Percentiles rank a stretch among this genome's conserved stretches.
phyloP scores from a whole-genome alignment of 2,113 vertebrate species.

The Anguilla rostrata region DNA sequence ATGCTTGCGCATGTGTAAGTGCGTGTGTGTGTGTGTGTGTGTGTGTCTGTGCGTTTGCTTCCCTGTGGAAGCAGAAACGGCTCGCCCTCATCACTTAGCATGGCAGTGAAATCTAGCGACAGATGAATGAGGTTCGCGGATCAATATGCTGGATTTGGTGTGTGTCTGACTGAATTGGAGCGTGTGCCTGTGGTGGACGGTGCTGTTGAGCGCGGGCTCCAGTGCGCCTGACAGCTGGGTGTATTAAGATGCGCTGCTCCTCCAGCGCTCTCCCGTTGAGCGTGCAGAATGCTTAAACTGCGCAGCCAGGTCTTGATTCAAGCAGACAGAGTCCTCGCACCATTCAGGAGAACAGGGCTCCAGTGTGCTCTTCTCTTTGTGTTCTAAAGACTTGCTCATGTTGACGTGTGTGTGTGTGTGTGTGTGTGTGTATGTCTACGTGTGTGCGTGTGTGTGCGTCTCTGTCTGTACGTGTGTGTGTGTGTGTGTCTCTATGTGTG shows the following conservation, averaged over 20 bases:
- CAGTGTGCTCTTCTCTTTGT: not conserved
- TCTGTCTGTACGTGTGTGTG: too few species aligned
- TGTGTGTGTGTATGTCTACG: constrained; percentile 31
- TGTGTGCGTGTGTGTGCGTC: not conserved
- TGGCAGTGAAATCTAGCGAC: not conserved
- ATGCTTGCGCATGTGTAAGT: constrained; percentile 20
- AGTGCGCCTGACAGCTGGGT: not conserved
- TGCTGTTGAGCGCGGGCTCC: not conserved
- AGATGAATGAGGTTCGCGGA: not conserved
- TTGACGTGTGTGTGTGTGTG: constrained; percentile 21
- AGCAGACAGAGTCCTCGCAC: not conserved
- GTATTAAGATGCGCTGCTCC: too few species aligned
- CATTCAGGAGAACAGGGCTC: not conserved
- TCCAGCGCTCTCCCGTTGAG: not conserved
- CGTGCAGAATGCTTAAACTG: not conserved
- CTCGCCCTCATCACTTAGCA: not conserved
- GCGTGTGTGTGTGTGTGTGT: constrained; percentile 30
- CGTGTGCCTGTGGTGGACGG: not conserved
- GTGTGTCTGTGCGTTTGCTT: constrained; percentile 20
- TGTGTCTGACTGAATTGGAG: constrained; percentile 15
- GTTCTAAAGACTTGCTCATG: not conserved
- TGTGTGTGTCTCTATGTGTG: too few species aligned
- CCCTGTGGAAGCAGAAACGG: not conserved
- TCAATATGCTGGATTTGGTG: constrained; percentile 18
- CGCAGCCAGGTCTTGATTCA: not conserved